Evolutionary conservation across 2,113 vertebrate species (phyloP).

Genomic region (Ammodytes marinus): DNA sequence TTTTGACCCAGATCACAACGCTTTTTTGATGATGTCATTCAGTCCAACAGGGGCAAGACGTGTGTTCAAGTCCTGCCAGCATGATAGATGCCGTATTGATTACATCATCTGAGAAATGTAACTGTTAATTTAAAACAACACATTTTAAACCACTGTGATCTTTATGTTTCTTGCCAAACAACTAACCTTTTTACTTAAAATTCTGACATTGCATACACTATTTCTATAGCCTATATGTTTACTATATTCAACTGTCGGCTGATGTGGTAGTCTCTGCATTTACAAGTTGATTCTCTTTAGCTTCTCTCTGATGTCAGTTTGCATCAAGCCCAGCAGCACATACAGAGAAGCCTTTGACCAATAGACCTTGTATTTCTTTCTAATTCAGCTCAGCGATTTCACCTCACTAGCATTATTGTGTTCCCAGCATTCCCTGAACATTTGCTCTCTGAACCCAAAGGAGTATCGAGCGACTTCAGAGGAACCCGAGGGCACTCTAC

Average conservation of each 20-base stretch:
- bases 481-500: conserved; percentile 66
- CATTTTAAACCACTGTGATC: background rate
- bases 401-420: conserved; percentile 70
- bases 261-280: conserved; percentile 38
- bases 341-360: conserved; percentile 51
- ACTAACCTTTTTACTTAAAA: background rate
- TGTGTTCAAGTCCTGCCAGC: background rate
- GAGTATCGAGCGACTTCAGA: conserved; percentile 56
- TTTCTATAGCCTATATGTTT: background rate
- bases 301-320: conserved; percentile 52
- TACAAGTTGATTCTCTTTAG: conserved; percentile 27
- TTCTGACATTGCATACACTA: background rate
- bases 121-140: background rate
- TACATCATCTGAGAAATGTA: conserved; percentile 4
- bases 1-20: background rate
- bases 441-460: conserved; percentile 73
- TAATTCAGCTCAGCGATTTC: conserved; percentile 55
- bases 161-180: background rate
- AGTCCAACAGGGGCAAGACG: background rate
- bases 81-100: conserved; percentile 5
- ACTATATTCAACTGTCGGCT: conserved; percentile 11
- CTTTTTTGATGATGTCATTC: background rate
- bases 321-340: conserved; percentile 38
- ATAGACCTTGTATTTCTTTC: conserved; percentile 51
- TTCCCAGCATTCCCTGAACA: conserved; percentile 46